Conservation (phyloP, 1,140 invertebrate species). For the Temnothorax curvispinosus region DNA sequence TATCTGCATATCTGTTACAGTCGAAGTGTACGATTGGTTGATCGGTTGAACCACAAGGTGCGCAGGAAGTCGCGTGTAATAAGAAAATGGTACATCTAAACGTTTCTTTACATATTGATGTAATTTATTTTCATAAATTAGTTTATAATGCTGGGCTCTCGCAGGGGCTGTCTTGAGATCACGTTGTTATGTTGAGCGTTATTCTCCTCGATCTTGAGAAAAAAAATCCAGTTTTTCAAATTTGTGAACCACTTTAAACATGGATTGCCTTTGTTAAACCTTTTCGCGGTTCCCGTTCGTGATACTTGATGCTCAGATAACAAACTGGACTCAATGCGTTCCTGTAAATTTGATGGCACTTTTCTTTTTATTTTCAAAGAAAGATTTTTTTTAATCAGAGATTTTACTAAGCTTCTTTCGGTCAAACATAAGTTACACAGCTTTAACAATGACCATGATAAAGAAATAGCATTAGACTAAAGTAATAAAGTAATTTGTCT, state of each 20-base stretch:
- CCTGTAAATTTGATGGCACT: not conserved
- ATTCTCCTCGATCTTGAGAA: too few species aligned
- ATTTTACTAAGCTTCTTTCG: not conserved
- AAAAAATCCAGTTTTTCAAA: too few species aligned
- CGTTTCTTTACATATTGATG: constrained; percentile 55
- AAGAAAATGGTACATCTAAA: constrained; percentile 59
- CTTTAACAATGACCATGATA: not conserved
- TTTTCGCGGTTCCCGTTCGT: not conserved
- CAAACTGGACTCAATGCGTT: constrained; percentile 22
- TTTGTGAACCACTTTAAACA: not conserved
- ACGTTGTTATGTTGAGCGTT: constrained; percentile 38
- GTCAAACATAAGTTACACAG: not conserved
- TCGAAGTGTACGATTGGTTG: constrained; percentile 58
- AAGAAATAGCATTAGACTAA: constrained; percentile 7
- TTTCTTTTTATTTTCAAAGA: not conserved
- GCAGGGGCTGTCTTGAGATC: not conserved
- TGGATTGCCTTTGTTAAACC: too few species aligned
- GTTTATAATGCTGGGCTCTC: not conserved
- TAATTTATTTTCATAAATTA: constrained; percentile 52
- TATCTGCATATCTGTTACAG: constrained; percentile 61
- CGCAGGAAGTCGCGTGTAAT: constrained; percentile 48
- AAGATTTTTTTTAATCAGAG: not conserved
- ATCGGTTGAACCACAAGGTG: constrained; percentile 54
- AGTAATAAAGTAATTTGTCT: not conserved
- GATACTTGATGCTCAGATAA: constrained; percentile 11